Base-by-base conservation (phyloP, 2,888 invertebrate genomes). In the Drosophila monieri region DNA sequence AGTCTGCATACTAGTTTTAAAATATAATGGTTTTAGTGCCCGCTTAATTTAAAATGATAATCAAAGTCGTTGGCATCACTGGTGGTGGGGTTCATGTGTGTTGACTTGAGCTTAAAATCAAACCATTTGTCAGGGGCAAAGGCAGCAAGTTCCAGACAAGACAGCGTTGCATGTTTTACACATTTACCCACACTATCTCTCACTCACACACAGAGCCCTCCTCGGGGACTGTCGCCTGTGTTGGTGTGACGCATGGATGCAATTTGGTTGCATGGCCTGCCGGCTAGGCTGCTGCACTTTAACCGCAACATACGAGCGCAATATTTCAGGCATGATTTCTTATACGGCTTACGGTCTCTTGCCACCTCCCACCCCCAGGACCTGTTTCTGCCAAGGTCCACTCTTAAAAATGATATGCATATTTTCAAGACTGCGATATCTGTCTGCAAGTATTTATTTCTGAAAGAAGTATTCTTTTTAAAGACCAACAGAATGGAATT, bases 311-410 rank as follows among this genome's bases (percentile, higher is more conserved):
- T 78, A 76, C 72, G 85, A 79, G 83, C 51, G 71, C 70, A 88
- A 86, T 88, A 88, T 80, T 88, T 88, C 88, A 88, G 76, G 88
- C 78, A 84, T 86, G 84, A 85, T 88, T 88, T 88, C 88, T 86
- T 83, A 77, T 78, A 76, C 64, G 74, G 80, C 73, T 76, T 85
- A 66, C 60, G 37, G 39, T 23, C 60, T 39, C 60, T 27, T 46
- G 15, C 21, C 39, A 30, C 48, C 48, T 1, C 25, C 44, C 44
- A 10, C 61, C 60, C 27, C 46, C 46, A 60, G 30, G 32, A 37
- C 46, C 60, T 39, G 39, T 30, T 39, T 39, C 39, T n/a, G 6
- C 43, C 21, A 18, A 18, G 60, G 21, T 21, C 25, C 32, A 58
- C 60, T 23, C 21, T 30, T 3, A 5, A 25, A 18, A 47, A 47